Conservation (phyloP, 2,797 vertebrate genomes). For the Cetoscarus ocellatus region DNA sequence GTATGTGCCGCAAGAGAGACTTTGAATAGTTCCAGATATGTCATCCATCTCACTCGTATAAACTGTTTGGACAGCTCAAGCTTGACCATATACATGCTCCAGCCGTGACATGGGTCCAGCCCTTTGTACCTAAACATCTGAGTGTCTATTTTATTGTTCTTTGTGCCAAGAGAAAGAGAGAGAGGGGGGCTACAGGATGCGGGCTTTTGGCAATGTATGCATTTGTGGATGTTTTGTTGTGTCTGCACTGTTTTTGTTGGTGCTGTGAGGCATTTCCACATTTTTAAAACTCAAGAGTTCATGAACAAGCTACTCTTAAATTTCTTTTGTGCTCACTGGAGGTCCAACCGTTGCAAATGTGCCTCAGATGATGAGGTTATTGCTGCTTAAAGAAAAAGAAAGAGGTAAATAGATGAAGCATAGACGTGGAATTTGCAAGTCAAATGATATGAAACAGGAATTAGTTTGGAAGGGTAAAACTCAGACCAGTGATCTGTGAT, state of each 20-base stretch:
- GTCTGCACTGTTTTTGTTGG: constrained; percentile 42
- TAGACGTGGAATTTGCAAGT: constrained; percentile 6
- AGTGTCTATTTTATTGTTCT: constrained; percentile 47
- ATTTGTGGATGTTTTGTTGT: constrained; percentile 39
- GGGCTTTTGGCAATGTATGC: constrained; percentile 34
- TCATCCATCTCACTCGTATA: constrained; percentile 60
- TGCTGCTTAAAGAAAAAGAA: constrained; percentile 18
- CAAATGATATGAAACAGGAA: constrained; percentile 28
- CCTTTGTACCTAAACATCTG: constrained; percentile 31
- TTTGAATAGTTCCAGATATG: constrained; percentile 59
- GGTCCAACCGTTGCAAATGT: constrained; percentile 36
- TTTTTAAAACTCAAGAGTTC: constrained; percentile 37
- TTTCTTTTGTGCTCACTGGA: constrained; percentile 24
- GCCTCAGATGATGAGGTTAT: constrained; percentile 55
- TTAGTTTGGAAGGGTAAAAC: constrained; percentile 37
- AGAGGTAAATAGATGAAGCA: not conserved
- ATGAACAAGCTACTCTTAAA: constrained; percentile 10
- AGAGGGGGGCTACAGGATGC: constrained; percentile 22
- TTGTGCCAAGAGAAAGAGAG: constrained; percentile 9
- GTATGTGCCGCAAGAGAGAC: constrained; percentile 60
- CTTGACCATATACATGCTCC: constrained; percentile 31
- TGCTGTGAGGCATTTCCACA: constrained; percentile 22
- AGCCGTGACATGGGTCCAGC: constrained; percentile 44
- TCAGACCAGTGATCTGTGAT: constrained; percentile 44
- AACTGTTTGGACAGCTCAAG: constrained; percentile 72